These are phyloP conservation scores for Sminthopsis crassicaudata DNA, from an alignment of 2,113 vertebrate genomes.

Conservation along the genomic window DNA sequence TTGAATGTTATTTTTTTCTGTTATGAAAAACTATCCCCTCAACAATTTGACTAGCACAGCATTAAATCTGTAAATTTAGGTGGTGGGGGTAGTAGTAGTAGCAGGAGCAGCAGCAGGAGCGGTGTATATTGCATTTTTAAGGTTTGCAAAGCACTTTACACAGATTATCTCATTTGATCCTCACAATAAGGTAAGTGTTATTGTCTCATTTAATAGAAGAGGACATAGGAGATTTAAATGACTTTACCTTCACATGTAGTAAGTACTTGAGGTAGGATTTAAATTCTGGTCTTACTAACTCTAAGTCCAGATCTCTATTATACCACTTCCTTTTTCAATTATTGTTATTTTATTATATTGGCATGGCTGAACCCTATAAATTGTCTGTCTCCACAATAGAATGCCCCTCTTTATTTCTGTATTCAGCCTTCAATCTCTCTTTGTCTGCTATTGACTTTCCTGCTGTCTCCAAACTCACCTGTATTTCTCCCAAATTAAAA, in stretches of 20 bases:
- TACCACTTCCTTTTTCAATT: neutral
- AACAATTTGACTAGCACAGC: neutral
- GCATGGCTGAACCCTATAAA: neutral
- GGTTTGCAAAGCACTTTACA: neutral
- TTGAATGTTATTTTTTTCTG: neutral
- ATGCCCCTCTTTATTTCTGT: neutral
- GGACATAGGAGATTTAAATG: neutral
- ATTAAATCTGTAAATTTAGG: neutral
- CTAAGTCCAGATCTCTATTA: neutral
- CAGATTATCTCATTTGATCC: neutral
- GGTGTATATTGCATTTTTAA: neutral
- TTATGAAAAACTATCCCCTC: neutral
- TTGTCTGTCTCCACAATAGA: neutral
- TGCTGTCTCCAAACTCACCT: neutral
- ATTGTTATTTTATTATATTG: neutral
- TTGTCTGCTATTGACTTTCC: neutral
- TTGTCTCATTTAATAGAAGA: neutral
- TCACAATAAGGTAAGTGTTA: neutral
- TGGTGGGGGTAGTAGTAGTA: too few species aligned
- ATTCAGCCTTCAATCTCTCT: neutral
- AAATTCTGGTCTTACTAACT: neutral
- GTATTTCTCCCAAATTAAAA: neutral
- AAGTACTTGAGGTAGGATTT: neutral
- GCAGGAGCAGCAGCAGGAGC: too few species aligned
- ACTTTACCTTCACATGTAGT: neutral